phyloP scores from a whole-genome alignment of 2,888 invertebrate species.

The Hypsopygia costalis region DNA sequence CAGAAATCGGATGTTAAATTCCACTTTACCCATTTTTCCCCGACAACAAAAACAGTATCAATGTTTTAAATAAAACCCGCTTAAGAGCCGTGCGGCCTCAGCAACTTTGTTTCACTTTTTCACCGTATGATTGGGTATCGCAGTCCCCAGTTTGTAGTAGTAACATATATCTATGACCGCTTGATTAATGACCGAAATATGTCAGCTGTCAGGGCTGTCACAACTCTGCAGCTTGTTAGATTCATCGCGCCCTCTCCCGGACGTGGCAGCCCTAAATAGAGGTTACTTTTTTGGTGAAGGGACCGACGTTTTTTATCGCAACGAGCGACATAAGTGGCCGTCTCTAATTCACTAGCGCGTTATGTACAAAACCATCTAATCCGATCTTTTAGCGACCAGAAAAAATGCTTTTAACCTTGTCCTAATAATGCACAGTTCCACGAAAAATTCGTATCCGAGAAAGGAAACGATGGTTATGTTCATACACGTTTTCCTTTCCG shows the following conservation, averaged over 20 bases:
- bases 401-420: slow-evolving; percentile 23
- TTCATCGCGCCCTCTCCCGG: slow-evolving; percentile 59
- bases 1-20: too few species aligned
- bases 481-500: slow-evolving; percentile 18
- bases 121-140: slow-evolving; percentile 30
- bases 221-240: slow-evolving; percentile 73
- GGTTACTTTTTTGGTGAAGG: slow-evolving; percentile 57
- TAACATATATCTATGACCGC: slow-evolving; percentile 58
- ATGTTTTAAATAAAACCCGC: slow-evolving; percentile 2
- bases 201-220: slow-evolving; percentile 76
- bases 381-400: slow-evolving; percentile 20
- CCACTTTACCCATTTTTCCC: too few species aligned
- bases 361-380: slow-evolving; percentile 35
- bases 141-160: slow-evolving; percentile 41
- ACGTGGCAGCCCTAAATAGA: slow-evolving; percentile 62
- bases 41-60: too few species aligned
- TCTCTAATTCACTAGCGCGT: slow-evolving; percentile 50
- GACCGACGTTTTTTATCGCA: slow-evolving; percentile 55
- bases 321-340: slow-evolving; percentile 44
- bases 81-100: not conserved
- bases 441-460: slow-evolving; percentile 20
- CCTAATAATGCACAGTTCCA: slow-evolving; percentile 25
- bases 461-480: slow-evolving; percentile 35
- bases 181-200: slow-evolving; percentile 75
- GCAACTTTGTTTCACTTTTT: slow-evolving; percentile 19